Evolutionary conservation across 2,113 vertebrate species (phyloP), one percentile per base, ranked within the genome.

Genomic region (Amazona guildingii): DNA sequence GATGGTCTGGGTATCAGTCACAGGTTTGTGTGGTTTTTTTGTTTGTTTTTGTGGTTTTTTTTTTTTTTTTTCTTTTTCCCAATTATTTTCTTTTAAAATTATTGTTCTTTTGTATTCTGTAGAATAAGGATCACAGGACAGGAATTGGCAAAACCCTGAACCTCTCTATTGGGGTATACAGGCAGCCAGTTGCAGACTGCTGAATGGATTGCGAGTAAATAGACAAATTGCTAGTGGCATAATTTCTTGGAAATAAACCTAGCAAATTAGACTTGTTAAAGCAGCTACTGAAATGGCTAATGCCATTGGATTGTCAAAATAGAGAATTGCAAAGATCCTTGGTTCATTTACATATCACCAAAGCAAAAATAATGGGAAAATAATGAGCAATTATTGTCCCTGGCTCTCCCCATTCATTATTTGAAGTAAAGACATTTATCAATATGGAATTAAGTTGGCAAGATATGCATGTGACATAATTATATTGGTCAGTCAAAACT

Each of bases 281-380:
- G 95, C 94, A 94, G 95, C 91, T 91, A 88, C 90, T 82, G 93
- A 96, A 96, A 97, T 92, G 93, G 88, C 95, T 97, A 94, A 92
- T 96, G 97, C 95, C 96, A 95, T 69, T 91, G 95, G 91, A 96
- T 96, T 95, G 95, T 97, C 97, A 97, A 95, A 97, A 96, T 83
- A 97, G 91, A 90, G 89, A 95, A 90, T 83, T 93, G 87, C 92
- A 86, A 92, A 91, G 78, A 94, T 97, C 76, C 92, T 92, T 2
- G 1, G 78, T 90, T 96, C 90, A 97, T 97, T 97, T 97, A 94
- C 95, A 92, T 95, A 86, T 94, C 95, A 91, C 92, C 97, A 97
- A 95, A 95, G 95, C 94, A 96, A 96, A 96, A 97, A 97, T 95
- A 97, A 97, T 97, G 92, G 93, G 78, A 88, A 95, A 94, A 96